Conservation (phyloP, 2,113 vertebrate species). For the Tyto alba region DNA sequence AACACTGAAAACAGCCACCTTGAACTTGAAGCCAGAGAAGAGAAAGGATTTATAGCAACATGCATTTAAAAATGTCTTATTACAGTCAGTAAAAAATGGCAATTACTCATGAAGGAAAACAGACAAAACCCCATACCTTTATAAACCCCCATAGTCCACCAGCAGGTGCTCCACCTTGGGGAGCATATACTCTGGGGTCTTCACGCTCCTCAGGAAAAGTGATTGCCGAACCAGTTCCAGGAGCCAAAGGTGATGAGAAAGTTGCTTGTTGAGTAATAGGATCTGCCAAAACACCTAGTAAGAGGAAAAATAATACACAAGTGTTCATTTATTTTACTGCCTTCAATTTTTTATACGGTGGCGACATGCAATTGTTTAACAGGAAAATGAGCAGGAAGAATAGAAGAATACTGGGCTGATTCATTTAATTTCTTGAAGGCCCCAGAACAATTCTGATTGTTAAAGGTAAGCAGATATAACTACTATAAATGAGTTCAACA, state of each 20-base stretch:
- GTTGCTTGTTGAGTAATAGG: conserved; percentile 80
- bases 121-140: conserved; percentile 74
- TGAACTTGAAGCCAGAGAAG: not conserved
- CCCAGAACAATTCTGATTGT: not conserved
- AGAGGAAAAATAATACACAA: not conserved
- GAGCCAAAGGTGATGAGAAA: conserved; percentile 48
- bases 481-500: not conserved
- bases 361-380: not conserved
- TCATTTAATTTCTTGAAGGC: not conserved
- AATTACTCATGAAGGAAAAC: not conserved
- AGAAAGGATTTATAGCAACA: not conserved
- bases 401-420: not conserved
- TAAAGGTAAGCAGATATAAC: not conserved
- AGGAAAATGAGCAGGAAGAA: not conserved
- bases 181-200: conserved; percentile 73
- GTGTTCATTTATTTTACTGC: not conserved
- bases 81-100: rapidly evolving
- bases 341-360: not conserved
- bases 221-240: conserved; percentile 80
- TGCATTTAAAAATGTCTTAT: not conserved
- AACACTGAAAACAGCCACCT: not conserved
- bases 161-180: conserved; percentile 44
- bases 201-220: conserved; percentile 92
- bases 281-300: conserved; percentile 73
- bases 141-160: conserved; percentile 94